Evolutionary conservation across 2,888 invertebrate species (phyloP), one percentile per base, ranked within the genome.

Genomic region (Agrochola lota): DNA sequence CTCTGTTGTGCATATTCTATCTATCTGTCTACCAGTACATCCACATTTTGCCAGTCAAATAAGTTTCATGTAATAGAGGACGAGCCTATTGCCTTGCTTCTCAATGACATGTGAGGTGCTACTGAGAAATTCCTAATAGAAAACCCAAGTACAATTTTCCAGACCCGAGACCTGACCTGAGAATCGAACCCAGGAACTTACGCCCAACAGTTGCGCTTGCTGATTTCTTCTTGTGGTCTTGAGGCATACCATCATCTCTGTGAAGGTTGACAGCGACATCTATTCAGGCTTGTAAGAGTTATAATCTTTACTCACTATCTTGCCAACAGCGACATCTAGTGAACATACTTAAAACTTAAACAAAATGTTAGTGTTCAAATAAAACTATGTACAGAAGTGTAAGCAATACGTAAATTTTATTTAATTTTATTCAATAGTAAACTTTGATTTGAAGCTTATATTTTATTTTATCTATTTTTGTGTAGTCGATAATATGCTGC

Each of bases 291-390:
- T n/a, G 2, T 15, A 15, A 8, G 9, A 55, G 4, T 62, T 52
- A 35, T 23, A 15, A 23, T 6, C 4, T 20, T 23, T 15, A 11
- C 0, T 35, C 3, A 12, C 0, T 5, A 17, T 15, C 3, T 26
- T 62, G 46, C 7, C 5, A 2, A 52, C 23, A 78, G 59, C 0
- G 84, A 20, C 71, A 84, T 59, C 80, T 71, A 79, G 62, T 20
- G 12, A 20, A n/a, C 15, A 3, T 2, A 40, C 11, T 4, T 26
- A 12, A 57, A 46, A 30, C 26, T 76, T 11, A 1, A 23, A 63
- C 23, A 26, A 46, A 52, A 1, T 23, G 15, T n/a, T 66, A 3
- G 15, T 70, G 23, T 55, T 60, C 0, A 17, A 11, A 57, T 43
- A 9, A 26, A 11, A 35, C 9, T 1, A 35, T 59, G 3, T 67